Evolutionary conservation across 2,113 vertebrate species (phyloP).

Genomic region (Gymnorhina tibicen): DNA sequence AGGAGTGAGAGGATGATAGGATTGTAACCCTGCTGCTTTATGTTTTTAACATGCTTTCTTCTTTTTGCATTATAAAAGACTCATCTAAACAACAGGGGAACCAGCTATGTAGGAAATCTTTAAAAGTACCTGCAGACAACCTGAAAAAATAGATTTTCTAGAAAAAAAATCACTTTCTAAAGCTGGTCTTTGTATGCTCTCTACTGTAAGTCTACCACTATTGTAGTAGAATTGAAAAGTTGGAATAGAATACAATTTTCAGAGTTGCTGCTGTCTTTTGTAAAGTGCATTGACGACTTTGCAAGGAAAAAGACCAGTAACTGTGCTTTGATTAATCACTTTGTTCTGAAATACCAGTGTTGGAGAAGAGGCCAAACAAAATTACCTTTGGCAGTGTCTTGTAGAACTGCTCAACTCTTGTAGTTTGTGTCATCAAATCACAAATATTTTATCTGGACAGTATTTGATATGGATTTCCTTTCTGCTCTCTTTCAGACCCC

Average conservation of each 20-base stretch:
- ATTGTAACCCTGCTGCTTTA: neutral
- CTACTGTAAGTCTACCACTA: neutral
- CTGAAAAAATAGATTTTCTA: neutral
- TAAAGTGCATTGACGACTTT: neutral
- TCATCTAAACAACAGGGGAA: neutral
- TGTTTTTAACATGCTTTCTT: neutral
- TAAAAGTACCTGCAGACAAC: neutral
- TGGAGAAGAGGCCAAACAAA: neutral
- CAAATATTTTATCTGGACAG: neutral
- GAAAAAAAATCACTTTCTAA: neutral
- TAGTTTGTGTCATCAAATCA: neutral
- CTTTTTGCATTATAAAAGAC: neutral
- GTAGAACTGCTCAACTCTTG: neutral
- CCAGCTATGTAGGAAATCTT: neutral
- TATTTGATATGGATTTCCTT: neutral
- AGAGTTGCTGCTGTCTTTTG: neutral
- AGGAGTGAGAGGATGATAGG: neutral
- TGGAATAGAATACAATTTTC: neutral
- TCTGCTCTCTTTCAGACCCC: constrained; percentile 83
- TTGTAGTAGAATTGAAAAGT: neutral
- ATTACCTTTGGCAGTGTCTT: neutral
- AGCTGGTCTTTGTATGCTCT: neutral
- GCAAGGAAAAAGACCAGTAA: neutral
- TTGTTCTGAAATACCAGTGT: neutral
- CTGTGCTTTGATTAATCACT: neutral